Evolutionary conservation across 2,888 invertebrate species (phyloP).

Genomic region (Ctena decussata): DNA sequence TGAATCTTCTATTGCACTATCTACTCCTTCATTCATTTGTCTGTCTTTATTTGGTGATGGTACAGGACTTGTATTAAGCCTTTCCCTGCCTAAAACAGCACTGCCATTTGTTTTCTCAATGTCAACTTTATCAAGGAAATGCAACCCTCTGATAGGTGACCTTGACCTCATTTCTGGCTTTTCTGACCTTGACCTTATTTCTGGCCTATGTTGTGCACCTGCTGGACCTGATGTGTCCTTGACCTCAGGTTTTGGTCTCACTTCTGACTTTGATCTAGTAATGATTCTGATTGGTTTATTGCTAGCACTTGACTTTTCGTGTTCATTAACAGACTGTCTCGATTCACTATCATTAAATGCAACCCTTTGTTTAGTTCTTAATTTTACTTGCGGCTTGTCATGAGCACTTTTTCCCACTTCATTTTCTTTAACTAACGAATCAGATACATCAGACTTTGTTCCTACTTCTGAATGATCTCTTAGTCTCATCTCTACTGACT

Average conservation of each 20-base stretch:
- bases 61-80: neutral
- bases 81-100: neutral
- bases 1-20: neutral
- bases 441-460: neutral
- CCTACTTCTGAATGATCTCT: neutral
- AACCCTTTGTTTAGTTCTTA: neutral
- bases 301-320: constrained; percentile 5
- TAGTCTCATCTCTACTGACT: neutral
- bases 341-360: constrained; percentile 13
- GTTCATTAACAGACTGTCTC: neutral
- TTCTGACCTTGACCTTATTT: neutral
- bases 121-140: constrained; percentile 32
- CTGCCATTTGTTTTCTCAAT: neutral
- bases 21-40: neutral
- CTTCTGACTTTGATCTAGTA: constrained; percentile 57
- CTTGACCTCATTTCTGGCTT: neutral
- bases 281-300: constrained; percentile 31
- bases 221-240: neutral
- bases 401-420: neutral
- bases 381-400: neutral
- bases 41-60: neutral
- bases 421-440: neutral
- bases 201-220: neutral
- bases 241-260: constrained; percentile 31
- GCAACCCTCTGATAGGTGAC: constrained; percentile 56